These are phyloP conservation scores for Heliconius aoede DNA, from an alignment of 2,888 invertebrate genomes.

Conservation along the genomic window DNA sequence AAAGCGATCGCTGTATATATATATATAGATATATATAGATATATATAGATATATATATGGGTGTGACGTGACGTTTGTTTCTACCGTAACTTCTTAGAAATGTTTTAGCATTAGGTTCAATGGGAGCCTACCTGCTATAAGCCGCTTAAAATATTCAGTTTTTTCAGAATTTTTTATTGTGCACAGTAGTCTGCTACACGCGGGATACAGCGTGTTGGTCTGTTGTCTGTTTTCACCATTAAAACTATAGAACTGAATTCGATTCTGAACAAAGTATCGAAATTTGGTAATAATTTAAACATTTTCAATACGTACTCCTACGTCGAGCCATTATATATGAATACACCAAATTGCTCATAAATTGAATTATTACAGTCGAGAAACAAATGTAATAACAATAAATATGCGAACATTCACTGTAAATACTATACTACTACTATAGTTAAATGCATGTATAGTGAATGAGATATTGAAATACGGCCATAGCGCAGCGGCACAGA, in stretches of 20 bases:
- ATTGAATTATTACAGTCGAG: constrained; percentile 22
- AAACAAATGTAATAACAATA: constrained; percentile 27
- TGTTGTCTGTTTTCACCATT: background rate
- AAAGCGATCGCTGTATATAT: no score
- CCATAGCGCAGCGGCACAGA: no score
- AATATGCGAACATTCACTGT: constrained; percentile 18
- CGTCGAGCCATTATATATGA: constrained; percentile 15
- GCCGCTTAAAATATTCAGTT: no score
- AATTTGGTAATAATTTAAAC: constrained; percentile 18
- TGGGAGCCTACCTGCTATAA: no score
- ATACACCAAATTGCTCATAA: constrained; percentile 24
- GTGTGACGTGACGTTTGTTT: no score
- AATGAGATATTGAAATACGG: background rate
- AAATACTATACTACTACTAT: background rate
- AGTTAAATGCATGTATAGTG: background rate
- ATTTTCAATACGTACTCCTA: constrained; percentile 20
- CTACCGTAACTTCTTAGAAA: no score
- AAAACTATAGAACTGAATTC: background rate
- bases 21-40: no score
- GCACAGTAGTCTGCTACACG: no score
- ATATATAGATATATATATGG: no score
- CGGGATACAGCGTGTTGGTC: background rate
- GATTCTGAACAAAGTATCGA: background rate
- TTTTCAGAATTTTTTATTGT: no score
- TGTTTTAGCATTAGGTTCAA: no score